Evolutionary conservation across 2,888 invertebrate genomes (phyloP).

Genomic region (Melinaea menophilus): DNA sequence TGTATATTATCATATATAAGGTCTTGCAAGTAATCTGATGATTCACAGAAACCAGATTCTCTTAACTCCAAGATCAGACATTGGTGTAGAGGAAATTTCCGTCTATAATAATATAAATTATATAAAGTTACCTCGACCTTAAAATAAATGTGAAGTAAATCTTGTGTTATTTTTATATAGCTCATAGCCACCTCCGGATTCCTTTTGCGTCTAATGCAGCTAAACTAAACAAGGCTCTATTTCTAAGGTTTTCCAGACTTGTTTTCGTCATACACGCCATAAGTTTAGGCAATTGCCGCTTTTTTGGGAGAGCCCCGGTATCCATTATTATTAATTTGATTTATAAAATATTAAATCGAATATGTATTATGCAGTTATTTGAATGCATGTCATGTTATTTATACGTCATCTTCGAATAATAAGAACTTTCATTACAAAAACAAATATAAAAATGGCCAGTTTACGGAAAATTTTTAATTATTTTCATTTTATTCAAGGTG

Average conservation of each 20-base stretch:
- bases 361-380: neutral
- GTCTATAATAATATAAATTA: conserved; percentile 49
- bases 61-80: conserved; percentile 74
- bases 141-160: neutral
- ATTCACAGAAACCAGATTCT: conserved; percentile 70
- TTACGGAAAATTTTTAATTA: too few species aligned
- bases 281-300: conserved; percentile 58
- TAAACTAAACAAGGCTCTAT: conserved; percentile 53
- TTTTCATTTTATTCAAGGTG: too few species aligned
- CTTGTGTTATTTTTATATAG: conserved; percentile 3
- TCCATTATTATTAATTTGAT: conserved; percentile 20
- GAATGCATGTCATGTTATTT: too few species aligned
- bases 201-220: conserved; percentile 59
- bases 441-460: too few species aligned
- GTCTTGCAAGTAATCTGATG: conserved; percentile 72
- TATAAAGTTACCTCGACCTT: neutral
- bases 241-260: conserved; percentile 62
- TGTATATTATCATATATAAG: conserved; percentile 77
- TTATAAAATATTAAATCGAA: neutral
- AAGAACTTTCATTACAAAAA: too few species aligned
- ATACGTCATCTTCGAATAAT: too few species aligned
- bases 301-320: conserved; percentile 32
- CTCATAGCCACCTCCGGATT: conserved; percentile 55
- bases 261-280: conserved; percentile 67
- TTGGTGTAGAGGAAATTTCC: conserved; percentile 71